Evolutionary conservation across 2,797 vertebrate species (phyloP).

Genomic region (Rhinatrema bivittatum): DNA sequence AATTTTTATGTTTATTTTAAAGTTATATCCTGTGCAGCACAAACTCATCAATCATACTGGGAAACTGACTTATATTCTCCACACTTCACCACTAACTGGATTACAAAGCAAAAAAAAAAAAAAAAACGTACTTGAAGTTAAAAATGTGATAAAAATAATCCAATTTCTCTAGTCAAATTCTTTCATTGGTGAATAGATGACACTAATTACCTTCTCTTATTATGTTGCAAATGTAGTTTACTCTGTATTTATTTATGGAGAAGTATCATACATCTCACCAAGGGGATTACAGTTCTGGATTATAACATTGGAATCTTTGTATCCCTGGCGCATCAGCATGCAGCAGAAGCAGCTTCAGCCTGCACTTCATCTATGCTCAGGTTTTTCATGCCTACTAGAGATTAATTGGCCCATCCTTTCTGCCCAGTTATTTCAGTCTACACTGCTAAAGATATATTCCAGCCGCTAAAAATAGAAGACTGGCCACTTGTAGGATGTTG

Average conservation of each 20-base stretch:
- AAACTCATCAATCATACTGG: conserved; percentile 84
- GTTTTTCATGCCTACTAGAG: conserved; percentile 15
- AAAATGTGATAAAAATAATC: conserved; percentile 97
- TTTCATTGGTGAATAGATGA: conserved; percentile 91
- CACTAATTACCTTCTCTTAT: conserved; percentile 96
- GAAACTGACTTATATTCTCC: conserved; percentile 73
- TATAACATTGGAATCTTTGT: conserved; percentile 56
- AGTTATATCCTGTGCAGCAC: conserved; percentile 60
- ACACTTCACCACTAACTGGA: conserved; percentile 74
- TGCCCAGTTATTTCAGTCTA: too few species aligned
- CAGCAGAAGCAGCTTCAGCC: conserved; percentile 37
- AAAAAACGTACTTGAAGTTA: conserved; percentile 90
- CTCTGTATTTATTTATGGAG: conserved; percentile 85
- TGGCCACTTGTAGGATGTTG: too few species aligned
- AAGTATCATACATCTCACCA: conserved; percentile 51
- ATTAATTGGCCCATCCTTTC: too few species aligned
- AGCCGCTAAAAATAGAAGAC: too few species aligned
- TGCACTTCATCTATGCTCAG: conserved; percentile 31
- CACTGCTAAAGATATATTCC: too few species aligned
- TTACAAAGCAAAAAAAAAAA: conserved; percentile 78
- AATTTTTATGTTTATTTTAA: conserved; percentile 46
- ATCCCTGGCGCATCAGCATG: conserved; percentile 44
- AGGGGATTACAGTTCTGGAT: conserved; percentile 39
- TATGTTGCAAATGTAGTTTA: conserved; percentile 81
- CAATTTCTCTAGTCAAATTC: conserved; percentile 80